phyloP scores from a whole-genome alignment of 2,888 invertebrate genomes.

The Metopia argyrocephala region DNA sequence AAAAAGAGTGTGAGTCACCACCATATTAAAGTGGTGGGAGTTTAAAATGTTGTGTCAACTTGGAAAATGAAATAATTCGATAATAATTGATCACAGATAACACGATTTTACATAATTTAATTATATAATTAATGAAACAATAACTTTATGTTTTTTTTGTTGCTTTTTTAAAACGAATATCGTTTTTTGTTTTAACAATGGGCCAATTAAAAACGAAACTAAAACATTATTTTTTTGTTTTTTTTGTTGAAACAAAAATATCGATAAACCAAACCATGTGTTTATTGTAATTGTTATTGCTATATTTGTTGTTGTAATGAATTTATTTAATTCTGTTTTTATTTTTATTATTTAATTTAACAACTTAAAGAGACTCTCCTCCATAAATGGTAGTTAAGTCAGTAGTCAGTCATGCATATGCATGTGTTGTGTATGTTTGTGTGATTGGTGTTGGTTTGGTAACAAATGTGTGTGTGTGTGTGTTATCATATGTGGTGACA shows the following conservation, averaged over 20 bases:
- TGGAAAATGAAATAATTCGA: background rate
- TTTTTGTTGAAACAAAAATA: slow-evolving; percentile 4
- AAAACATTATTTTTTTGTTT: slow-evolving; percentile 6
- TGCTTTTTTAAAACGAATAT: too few species aligned
- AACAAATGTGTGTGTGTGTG: slow-evolving; percentile 54
- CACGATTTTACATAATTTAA: slow-evolving; percentile 57
- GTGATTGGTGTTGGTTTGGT: slow-evolving; percentile 5
- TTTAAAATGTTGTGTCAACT: slow-evolving; percentile 22
- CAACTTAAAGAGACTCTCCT: slow-evolving; percentile 54
- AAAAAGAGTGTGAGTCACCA: slow-evolving; percentile 20
- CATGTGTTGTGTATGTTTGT: slow-evolving; percentile 28
- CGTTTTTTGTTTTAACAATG: too few species aligned
- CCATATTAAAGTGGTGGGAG: slow-evolving; percentile 45
- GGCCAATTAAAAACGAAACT: slow-evolving; percentile 57
- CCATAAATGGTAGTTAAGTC: slow-evolving; percentile 62
- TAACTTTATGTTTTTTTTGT: too few species aligned
- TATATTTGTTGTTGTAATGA: slow-evolving; percentile 40
- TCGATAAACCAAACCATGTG: slow-evolving; percentile 6
- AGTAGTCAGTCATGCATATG: slow-evolving; percentile 63
- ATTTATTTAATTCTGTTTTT: slow-evolving; percentile 56
- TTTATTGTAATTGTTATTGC: background rate
- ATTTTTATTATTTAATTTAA: slow-evolving; percentile 47
- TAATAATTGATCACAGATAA: slow-evolving; percentile 36
- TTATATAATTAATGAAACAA: slow-evolving; percentile 56
- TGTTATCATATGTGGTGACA: slow-evolving; percentile 41